These are phyloP conservation scores for Haemorhous mexicanus DNA, from an alignment of 2,113 vertebrate genomes.

Conservation along the genomic window DNA sequence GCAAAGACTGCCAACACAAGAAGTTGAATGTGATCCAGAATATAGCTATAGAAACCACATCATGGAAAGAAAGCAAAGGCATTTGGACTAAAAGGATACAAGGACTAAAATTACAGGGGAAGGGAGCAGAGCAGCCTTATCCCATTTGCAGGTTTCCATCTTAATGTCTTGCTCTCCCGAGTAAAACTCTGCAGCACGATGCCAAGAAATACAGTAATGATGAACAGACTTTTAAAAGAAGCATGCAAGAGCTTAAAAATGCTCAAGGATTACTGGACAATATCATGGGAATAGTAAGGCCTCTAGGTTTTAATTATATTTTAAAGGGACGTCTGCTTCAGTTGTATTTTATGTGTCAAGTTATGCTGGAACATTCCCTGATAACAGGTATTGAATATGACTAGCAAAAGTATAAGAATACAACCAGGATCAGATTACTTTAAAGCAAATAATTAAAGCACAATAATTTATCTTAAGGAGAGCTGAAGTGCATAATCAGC, in stretches of 20 bases:
- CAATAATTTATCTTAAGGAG: not conserved
- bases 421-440: not conserved
- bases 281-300: not conserved
- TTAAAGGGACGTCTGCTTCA: not conserved
- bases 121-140: not conserved
- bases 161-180: not conserved
- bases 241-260: not conserved
- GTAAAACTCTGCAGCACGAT: not conserved
- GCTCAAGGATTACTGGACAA: not conserved
- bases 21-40: conserved; percentile 18
- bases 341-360: not conserved
- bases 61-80: not conserved
- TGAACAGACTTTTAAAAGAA: not conserved
- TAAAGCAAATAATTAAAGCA: not conserved
- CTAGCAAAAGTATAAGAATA: not conserved
- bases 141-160: not conserved
- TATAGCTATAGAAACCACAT: conserved; percentile 3
- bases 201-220: not conserved
- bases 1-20: conserved; percentile 4
- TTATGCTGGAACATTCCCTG: not conserved
- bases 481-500: not conserved
- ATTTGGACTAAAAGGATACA: not conserved
- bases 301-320: not conserved
- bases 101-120: conserved; percentile 17
- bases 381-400: not conserved